phyloP scores from a whole-genome alignment of 2,797 vertebrate species.

The Rhodeus uyekii region DNA sequence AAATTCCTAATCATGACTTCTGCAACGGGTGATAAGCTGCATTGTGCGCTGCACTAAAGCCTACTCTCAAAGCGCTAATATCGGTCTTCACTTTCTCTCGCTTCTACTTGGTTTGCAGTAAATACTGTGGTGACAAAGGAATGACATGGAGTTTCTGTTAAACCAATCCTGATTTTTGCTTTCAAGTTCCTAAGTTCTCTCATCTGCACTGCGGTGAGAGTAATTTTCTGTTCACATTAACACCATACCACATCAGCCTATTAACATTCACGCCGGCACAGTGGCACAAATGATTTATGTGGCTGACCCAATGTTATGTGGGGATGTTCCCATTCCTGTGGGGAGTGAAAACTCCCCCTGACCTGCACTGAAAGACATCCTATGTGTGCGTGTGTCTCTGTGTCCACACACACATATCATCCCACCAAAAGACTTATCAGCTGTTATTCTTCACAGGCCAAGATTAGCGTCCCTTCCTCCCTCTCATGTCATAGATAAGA shows the following conservation, averaged over 20 bases:
- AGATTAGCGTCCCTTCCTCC: constrained; percentile 56
- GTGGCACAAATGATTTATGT: constrained; percentile 18
- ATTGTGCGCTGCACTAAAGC: constrained; percentile 20
- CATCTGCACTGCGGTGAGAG: constrained; percentile 11
- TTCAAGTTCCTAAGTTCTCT: constrained; percentile 8
- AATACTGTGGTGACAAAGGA: constrained; percentile 28
- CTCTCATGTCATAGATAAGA: constrained; percentile 56
- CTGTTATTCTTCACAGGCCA: constrained; percentile 55
- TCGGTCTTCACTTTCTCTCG: not conserved
- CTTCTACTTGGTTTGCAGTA: constrained; percentile 10
- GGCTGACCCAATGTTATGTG: constrained; percentile 30
- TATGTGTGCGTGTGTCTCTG: constrained; percentile 14
- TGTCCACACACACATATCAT: constrained; percentile 28
- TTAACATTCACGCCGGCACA: constrained; percentile 5
- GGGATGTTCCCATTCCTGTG: constrained; percentile 27
- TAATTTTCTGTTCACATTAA: constrained; percentile 32
- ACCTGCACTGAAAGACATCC: constrained; percentile 40
- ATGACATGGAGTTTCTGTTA: constrained; percentile 24
- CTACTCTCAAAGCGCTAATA: not conserved
- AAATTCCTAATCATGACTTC: constrained; percentile 36
- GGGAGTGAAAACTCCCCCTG: constrained; percentile 6
- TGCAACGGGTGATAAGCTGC: constrained; percentile 13
- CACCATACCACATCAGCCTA: constrained; percentile 4
- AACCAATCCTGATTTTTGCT: constrained; percentile 7
- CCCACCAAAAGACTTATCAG: constrained; percentile 53